These are phyloP conservation scores for Strix aluco DNA, from an alignment of 2,113 vertebrate genomes.

Conservation along the genomic window DNA sequence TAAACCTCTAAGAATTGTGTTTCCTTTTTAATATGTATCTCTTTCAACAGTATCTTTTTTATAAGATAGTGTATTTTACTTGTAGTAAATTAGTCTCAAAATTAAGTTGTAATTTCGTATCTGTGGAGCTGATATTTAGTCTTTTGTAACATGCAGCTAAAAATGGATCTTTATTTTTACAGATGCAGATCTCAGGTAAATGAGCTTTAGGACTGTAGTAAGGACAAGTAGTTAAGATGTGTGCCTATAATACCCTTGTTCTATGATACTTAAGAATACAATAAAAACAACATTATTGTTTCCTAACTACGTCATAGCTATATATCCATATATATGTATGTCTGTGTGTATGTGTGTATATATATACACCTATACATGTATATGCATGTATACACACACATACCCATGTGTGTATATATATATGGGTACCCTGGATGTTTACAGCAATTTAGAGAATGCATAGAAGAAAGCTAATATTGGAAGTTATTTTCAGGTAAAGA, in stretches of 20 bases:
- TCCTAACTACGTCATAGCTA: neutral
- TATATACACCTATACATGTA: neutral
- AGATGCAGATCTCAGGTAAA: conserved; percentile 77
- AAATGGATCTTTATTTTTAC: conserved; percentile 69
- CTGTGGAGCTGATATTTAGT: conserved; percentile 52
- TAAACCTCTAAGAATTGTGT: conserved; percentile 9
- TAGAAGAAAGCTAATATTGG: neutral
- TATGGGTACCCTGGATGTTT: conserved; percentile 16
- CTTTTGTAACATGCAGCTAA: conserved; percentile 62
- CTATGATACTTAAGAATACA: conserved; percentile 46
- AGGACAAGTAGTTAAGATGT: conserved; percentile 33
- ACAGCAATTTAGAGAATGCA: neutral
- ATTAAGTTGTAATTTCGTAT: conserved; percentile 41
- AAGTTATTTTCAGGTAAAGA: neutral
- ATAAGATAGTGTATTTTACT: conserved; percentile 54
- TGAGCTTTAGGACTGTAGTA: conserved; percentile 59
- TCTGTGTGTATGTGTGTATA: neutral
- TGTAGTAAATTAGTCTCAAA: conserved; percentile 42
- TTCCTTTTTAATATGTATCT: conserved; percentile 56
- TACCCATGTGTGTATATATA: neutral
- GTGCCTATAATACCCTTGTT: conserved; percentile 63
- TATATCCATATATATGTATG: neutral
- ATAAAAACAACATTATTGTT: conserved; percentile 25
- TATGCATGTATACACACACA: neutral
- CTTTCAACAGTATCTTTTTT: conserved; percentile 51